Evolutionary conservation across 2,113 vertebrate species (phyloP).

Genomic region (Siphamia tubifer): DNA sequence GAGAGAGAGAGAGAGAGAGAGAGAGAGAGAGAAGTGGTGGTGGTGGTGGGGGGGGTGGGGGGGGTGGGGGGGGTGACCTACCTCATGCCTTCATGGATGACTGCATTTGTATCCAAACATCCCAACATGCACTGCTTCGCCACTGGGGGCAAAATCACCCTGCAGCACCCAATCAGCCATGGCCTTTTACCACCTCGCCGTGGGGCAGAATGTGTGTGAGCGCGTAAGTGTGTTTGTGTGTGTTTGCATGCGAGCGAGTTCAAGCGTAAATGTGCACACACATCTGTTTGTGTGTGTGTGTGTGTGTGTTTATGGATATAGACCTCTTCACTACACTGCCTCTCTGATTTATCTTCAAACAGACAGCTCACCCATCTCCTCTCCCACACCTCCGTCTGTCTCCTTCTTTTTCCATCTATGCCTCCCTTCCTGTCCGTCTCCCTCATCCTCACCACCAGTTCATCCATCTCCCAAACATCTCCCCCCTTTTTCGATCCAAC

Average conservation of each 20-base stretch:
- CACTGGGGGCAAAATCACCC: constrained; percentile 62
- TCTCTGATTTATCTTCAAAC: constrained; percentile 74
- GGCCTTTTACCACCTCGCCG: constrained; percentile 74
- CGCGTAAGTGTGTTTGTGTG: constrained; percentile 51
- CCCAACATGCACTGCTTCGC: constrained; percentile 67
- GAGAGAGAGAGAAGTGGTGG: neutral
- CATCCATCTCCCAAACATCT: constrained; percentile 56
- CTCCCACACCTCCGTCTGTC: constrained; percentile 37
- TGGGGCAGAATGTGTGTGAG: constrained; percentile 51
- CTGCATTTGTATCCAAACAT: constrained; percentile 75
- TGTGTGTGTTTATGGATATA: constrained; percentile 55
- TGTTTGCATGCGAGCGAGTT: constrained; percentile 56
- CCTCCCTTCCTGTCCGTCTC: constrained; percentile 29
- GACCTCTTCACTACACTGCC: constrained; percentile 62
- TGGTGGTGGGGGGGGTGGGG: too few relatives aligned
- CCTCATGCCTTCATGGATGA: constrained; percentile 65
- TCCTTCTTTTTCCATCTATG: constrained; percentile 10
- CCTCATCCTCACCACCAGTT: constrained; percentile 35
- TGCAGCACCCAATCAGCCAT: constrained; percentile 74
- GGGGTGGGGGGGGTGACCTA: constrained; percentile 57
- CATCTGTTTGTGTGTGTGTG: constrained; percentile 45
- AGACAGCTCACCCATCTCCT: constrained; percentile 64
- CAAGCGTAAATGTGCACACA: constrained; percentile 30
- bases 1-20: constrained; percentile 17
- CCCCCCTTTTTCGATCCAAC: constrained; percentile 27